A percentile compares a stretch with the other conserved stretches of the same genome.
phyloP scores from a whole-genome alignment of 2,113 vertebrate species.

The Opisthocomus hoazin region DNA sequence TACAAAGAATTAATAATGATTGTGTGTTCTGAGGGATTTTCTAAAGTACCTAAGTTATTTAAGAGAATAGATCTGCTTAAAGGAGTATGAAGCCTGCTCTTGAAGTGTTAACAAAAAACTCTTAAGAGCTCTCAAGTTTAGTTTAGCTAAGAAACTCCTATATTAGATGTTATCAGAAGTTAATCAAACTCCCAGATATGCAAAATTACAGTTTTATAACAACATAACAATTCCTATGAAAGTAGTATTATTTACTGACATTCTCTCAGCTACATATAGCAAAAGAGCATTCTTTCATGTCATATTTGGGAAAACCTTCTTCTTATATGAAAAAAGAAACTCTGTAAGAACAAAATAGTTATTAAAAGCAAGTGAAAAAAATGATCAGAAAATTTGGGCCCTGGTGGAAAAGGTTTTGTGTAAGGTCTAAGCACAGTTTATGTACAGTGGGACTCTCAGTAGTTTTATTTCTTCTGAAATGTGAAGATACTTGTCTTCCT shows the following conservation, averaged over 20 bases:
- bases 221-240: not conserved
- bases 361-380: not conserved
- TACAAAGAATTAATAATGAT: not conserved
- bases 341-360: not conserved
- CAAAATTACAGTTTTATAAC: not conserved
- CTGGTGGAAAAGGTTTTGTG: not conserved
- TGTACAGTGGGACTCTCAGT: not conserved
- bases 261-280: not conserved
- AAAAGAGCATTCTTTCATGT: not conserved
- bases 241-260: not conserved
- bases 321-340: not conserved
- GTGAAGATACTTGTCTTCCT: not conserved
- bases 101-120: not conserved
- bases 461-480: not conserved
- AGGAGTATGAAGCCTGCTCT: not conserved
- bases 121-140: not conserved
- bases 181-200: not conserved
- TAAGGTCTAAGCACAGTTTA: not conserved
- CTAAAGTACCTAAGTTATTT: not conserved
- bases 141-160: not conserved
- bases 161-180: not conserved
- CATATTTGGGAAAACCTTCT: not conserved
- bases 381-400: not conserved
- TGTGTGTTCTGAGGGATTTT: not conserved
- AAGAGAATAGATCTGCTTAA: not conserved